Base-by-base conservation (phyloP, 2,113 vertebrate species). In the Pithys albifrons region DNA sequence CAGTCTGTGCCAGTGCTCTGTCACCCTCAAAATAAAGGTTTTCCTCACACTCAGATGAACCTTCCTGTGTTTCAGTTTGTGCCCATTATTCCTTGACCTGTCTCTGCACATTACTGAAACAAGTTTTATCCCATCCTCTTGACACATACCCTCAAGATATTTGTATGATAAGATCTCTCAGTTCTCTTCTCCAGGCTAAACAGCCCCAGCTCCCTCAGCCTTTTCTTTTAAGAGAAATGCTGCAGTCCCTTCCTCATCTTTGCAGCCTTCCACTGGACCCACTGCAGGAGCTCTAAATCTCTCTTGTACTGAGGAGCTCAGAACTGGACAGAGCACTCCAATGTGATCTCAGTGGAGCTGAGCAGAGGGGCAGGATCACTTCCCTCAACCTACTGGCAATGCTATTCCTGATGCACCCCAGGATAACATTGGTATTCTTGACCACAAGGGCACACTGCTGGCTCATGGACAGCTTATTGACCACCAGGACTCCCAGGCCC, bases 361-460 rank as follows among this genome's bases (percentile, higher is more conserved):
- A 48, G 28, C 20, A 43, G 39, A 65, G 65, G 29, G 45, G 65
- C 23, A 48, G 65, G 43, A 25, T 48, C 65, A 67, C 22, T 16
- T 48, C 45, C 45, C 31, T 46, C 4, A 3, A 33, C 29, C 43
- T 46, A 22, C 37, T 62, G 61, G 17, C 65, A 67, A 23, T 46
- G 31, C 43, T 46, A 10, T 46, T 46, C 43, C 16, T 48, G 24
- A 48, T 48, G 23, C 65, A 25, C 17, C 10, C 11, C 31, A n/a
- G 11, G 22, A n/a, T 48, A 67, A 31, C 20, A 33, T 8, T 0
- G 1, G 35, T 22, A 35, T 71, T 62, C 41, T 37, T 0, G 2
- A 48, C 57, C 57, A 71, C n/a, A 64, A 52, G 22, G 35, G 14
- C 35, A 64, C 22, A 11, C 41, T 43, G 64, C 31, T 70, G 29